Conservation (phyloP, 2,797 vertebrate genomes). For the Chelidonichthys spinosus region DNA sequence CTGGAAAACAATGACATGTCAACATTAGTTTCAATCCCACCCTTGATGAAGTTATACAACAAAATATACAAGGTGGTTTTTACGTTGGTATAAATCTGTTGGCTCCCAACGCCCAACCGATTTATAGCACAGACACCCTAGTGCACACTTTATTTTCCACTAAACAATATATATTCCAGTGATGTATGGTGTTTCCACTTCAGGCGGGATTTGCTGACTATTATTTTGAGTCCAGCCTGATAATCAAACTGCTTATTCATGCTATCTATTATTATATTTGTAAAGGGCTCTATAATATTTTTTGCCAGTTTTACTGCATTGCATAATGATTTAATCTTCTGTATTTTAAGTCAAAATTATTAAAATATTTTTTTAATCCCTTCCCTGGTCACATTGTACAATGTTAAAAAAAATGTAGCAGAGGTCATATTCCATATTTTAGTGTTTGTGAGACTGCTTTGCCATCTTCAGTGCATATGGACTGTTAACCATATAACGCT, state of each 20-base stretch:
- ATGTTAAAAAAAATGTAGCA: not conserved
- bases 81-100: slow-evolving; percentile 31
- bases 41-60: slow-evolving; percentile 19
- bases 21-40: slow-evolving; percentile 10
- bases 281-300: not conserved
- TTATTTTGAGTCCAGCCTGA: not conserved
- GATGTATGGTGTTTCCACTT: slow-evolving; percentile 35
- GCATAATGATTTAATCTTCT: not conserved
- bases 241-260: slow-evolving; percentile 32
- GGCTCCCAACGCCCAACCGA: slow-evolving; percentile 8
- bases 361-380: not conserved
- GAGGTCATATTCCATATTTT: not conserved
- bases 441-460: not conserved
- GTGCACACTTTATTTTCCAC: not conserved
- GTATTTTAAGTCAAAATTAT: not conserved
- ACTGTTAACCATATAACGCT: not conserved
- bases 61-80: slow-evolving; percentile 20
- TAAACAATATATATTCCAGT: not conserved
- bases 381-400: not conserved
- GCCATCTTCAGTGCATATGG: not conserved
- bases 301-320: not conserved
- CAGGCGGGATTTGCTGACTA: slow-evolving; percentile 19
- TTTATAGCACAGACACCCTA: slow-evolving; percentile 5
- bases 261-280: not conserved
- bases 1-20: slow-evolving; percentile 18